Evolutionary conservation across 2,113 vertebrate genomes (phyloP), one percentile per base, ranked within the genome.

Genomic region (Amia ocellicauda): DNA sequence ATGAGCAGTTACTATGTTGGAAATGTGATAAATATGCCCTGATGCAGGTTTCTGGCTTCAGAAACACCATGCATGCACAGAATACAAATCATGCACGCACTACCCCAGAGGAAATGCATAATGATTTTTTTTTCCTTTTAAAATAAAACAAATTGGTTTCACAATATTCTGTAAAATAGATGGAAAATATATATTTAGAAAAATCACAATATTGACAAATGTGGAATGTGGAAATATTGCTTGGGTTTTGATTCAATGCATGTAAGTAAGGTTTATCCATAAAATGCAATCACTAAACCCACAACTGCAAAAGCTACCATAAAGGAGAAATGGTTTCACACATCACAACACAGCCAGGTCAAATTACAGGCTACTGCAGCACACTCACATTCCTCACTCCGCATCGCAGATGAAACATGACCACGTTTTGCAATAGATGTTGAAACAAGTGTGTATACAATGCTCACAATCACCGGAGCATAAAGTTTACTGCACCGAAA

Each of bases 81-180:
- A 66, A 75, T 77, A 80, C 67, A 69, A 77, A 80, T 75, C 57
- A 70, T 45, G 28, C 55, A 55, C 36, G 28, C 49, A 20, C 63
- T 58, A 57, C 56, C 51, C 61, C 50, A 47, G 59, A 69, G 68
- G 66, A 70, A 52, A 53, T 14, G 49, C 1, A 11, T 19, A 60
- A 36, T 36, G 31, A 36, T 36, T 36, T 36, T 36, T 11, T 36
- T 36, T 36, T 5, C 31, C 31, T 36, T 36, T 7, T 36, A 36
- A 11, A 36, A 36, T 7, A 36, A 36, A 36, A 36, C 31, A 36
- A n/a, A n/a, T n/a, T n/a, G n/a, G n/a, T n/a, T n/a, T n/a, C n/a
- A n/a, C n/a, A n/a, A n/a, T n/a, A n/a, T n/a, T n/a, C 31, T 7
- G 31, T 1, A 11, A 36, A 36, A 1, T 36, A n/a, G 31, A 36